Base-by-base conservation (phyloP, 2,888 invertebrate genomes). In the Empis stercorea region DNA sequence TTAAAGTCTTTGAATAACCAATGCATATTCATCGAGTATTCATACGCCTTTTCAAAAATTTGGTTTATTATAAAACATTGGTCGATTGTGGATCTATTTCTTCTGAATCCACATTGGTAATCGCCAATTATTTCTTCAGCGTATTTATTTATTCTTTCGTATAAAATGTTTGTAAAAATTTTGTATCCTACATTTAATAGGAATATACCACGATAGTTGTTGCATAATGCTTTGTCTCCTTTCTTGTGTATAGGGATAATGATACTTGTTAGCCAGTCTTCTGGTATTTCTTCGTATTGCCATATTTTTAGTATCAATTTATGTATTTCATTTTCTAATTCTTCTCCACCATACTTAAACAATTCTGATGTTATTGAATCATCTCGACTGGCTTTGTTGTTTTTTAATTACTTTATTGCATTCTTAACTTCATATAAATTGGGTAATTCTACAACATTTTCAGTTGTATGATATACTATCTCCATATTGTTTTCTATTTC, bases 41-140 rank as follows among this genome's bases (percentile, higher is more conserved):
- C 30, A 16, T 20, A 11, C 34, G 41, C 34, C 37, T 46, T 42
- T 20, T 39, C 42, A 2, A 46, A 47, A 34, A 36, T 44, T 14
- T 46, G 41, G 15, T 14, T 42, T 16, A 46, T 27, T 37, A 30
- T 43, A 14, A 46, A 46, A 46, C 46, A 46, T 40, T 40, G 41
- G 41, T 43, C 47, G 27, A 47, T 43, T 30, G 42, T 43, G 27
- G 38, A 46, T 41, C 43, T 34, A 30, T 46, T 46, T 15, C 36
- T 36, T 23, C 43, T 20, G 27, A 42, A 46, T 10, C 46, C 43
- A 23, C 23, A 46, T 43, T 46, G 43, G 40, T 47, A 47, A 7
- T 47, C 47, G 37, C 37, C 43, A 23, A 43, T 27, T 47, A 38
- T 43, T 20, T 47, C 43, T 43, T 43, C 37, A 4, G 43, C 47